Evolutionary conservation across 2,797 vertebrate species (phyloP).

Genomic region (Sebastes variabilis): DNA sequence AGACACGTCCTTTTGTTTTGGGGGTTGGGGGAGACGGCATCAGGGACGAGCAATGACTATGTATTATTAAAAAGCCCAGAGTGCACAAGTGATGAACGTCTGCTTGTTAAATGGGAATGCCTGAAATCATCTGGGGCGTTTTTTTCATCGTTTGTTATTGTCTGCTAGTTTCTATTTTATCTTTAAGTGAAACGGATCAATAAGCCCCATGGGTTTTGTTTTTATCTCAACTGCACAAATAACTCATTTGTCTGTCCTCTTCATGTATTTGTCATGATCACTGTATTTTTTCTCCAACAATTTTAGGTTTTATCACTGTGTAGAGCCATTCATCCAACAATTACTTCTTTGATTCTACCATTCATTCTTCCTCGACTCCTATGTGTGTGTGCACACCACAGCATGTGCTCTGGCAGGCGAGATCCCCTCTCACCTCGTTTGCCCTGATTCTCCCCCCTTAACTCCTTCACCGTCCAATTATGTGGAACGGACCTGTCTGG

Average conservation of each 20-base stretch:
- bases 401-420: conserved; percentile 31
- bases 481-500: conserved; percentile 26
- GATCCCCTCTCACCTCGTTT: conserved; percentile 45
- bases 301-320: background rate
- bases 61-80: conserved; percentile 73
- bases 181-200: conserved; percentile 3
- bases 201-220: background rate
- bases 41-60: conserved; percentile 52
- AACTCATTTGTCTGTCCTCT: background rate
- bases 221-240: background rate
- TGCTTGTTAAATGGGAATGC: conserved; percentile 54
- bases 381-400: background rate
- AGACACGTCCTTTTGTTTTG: conserved; percentile 49
- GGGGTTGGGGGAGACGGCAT: conserved; percentile 27
- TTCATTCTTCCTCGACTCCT: background rate
- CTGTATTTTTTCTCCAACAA: background rate
- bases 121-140: conserved; percentile 32
- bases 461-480: conserved; percentile 51
- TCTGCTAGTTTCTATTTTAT: background rate
- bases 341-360: background rate
- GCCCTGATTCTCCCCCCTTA: background rate
- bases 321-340: background rate
- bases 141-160: conserved; percentile 21
- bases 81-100: conserved; percentile 55
- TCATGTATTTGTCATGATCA: background rate